Percentiles rank a stretch among this genome's conserved stretches.
Conservation (phyloP, 2,888 invertebrate genomes). For the Drosophila bunnanda region DNA sequence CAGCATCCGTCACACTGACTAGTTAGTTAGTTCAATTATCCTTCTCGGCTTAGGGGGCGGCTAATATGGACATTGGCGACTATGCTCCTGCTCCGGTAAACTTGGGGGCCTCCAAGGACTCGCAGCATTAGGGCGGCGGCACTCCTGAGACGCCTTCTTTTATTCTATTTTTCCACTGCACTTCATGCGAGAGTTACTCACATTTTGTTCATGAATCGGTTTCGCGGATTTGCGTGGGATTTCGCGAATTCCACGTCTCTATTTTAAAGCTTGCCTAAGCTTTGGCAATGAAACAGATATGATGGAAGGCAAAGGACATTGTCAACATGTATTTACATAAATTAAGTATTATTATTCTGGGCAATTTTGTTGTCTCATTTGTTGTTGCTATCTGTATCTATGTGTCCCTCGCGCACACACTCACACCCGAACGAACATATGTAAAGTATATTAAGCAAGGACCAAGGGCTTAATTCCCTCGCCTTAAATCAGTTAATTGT, state of each 20-base stretch:
- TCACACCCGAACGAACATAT: constrained; percentile 13
- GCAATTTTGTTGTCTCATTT: background rate
- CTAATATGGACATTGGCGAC: background rate
- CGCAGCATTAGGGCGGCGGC: constrained; percentile 17
- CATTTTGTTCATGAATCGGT: constrained; percentile 10
- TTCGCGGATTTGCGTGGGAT: constrained; percentile 15
- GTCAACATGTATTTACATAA: constrained; percentile 7
- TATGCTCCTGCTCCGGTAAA: constrained; percentile 7
- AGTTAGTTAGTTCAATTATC: constrained; percentile 3
- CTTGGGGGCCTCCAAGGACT: constrained; percentile 3
- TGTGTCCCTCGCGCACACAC: background rate
- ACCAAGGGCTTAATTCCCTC: background rate
- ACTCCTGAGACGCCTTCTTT: constrained; percentile 5
- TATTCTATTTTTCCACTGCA: constrained; percentile 10
- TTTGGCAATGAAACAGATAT: constrained; percentile 47
- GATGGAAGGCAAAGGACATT: constrained; percentile 10
- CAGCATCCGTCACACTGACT: constrained; percentile 1
- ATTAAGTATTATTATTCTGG: background rate
- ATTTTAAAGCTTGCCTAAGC: constrained; percentile 15
- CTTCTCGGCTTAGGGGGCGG: background rate
- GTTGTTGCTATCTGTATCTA: constrained; percentile 9
- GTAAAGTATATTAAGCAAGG: constrained; percentile 1
- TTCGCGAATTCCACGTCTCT: constrained; percentile 11
- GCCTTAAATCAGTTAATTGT: background rate
- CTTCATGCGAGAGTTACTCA: constrained; percentile 5